These are phyloP conservation scores for Drosophila fuyamai DNA, from an alignment of 1,140 invertebrate genomes.

Conservation along the genomic window DNA sequence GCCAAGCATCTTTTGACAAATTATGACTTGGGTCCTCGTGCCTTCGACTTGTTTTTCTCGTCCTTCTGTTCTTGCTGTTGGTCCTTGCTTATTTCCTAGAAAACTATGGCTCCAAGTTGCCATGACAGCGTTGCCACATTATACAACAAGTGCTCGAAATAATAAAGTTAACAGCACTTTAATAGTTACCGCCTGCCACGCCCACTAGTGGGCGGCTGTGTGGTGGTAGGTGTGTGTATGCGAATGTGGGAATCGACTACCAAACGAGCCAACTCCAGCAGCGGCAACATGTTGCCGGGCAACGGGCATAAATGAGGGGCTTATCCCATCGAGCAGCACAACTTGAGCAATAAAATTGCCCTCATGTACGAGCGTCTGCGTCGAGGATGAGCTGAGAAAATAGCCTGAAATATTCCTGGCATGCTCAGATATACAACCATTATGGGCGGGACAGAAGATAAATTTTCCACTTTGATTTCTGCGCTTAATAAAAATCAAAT, in stretches of 20 bases:
- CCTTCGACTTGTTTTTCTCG: slow-evolving; percentile 20
- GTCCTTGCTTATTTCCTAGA: slow-evolving; percentile 41
- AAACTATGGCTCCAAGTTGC: slow-evolving; percentile 76
- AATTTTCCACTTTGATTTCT: slow-evolving; percentile 80
- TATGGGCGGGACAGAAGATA: slow-evolving; percentile 47
- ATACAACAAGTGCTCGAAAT: slow-evolving; percentile 83
- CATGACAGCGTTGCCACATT: slow-evolving; percentile 78
- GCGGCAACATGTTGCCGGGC: slow-evolving; percentile 77
- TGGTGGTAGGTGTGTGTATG: too few species aligned
- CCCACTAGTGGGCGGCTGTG: slow-evolving; percentile 4
- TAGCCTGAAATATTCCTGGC: slow-evolving; percentile 66
- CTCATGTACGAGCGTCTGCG: slow-evolving; percentile 54
- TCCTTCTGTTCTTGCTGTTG: slow-evolving; percentile 12
- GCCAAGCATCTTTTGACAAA: slow-evolving; percentile 78
- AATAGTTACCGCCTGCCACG: slow-evolving; percentile 64
- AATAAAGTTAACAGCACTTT: slow-evolving; percentile 83
- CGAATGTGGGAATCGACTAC: slow-evolving; percentile 5
- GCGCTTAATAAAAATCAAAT: slow-evolving; percentile 82
- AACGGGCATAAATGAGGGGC: slow-evolving; percentile 77
- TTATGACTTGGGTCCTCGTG: slow-evolving; percentile 64
- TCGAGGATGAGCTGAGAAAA: slow-evolving; percentile 8
- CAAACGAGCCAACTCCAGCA: slow-evolving; percentile 20
- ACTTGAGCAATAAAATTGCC: slow-evolving; percentile 83
- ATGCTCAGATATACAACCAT: slow-evolving; percentile 64
- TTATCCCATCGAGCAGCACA: slow-evolving; percentile 78